Percentiles rank a stretch among this genome's conserved stretches.
Conservation (phyloP, 2,797 vertebrate genomes). For the Mycteria americana region DNA sequence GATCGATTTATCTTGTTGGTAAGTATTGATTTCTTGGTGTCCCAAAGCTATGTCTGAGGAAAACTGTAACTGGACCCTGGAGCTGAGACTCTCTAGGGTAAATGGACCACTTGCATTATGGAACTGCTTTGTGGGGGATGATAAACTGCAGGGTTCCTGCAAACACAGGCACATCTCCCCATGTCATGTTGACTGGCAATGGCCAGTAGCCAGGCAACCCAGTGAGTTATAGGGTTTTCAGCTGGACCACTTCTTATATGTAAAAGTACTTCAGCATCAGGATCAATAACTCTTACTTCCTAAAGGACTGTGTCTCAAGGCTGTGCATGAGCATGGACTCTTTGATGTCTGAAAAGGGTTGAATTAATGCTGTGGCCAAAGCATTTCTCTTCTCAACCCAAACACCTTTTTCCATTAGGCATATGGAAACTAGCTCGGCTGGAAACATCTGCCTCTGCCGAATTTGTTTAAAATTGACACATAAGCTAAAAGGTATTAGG, state of each 20-base stretch:
- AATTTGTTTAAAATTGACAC: not conserved
- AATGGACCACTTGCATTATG: not conserved
- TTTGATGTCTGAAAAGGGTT: not conserved
- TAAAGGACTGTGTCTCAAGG: not conserved
- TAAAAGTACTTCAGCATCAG: not conserved
- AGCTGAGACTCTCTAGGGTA: not conserved
- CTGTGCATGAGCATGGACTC: not conserved
- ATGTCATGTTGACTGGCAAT: accelerated
- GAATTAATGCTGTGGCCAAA: not conserved
- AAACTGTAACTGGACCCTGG: not conserved
- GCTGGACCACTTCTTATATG: not conserved
- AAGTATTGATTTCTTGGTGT: not conserved
- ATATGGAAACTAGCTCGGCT: not conserved
- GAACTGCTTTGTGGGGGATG: not conserved
- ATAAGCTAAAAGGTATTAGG: not conserved
- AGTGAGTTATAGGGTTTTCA: not conserved
- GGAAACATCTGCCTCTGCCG: not conserved
- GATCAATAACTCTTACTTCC: not conserved
- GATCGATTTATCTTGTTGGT: not conserved
- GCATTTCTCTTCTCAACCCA: not conserved
- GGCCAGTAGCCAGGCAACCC: not conserved
- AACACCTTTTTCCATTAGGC: not conserved
- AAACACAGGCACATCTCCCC: not conserved
- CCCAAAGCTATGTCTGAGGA: not conserved
- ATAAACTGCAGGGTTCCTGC: not conserved